Evolutionary conservation across 2,797 vertebrate genomes (phyloP), one percentile per base, ranked within the genome.

Genomic region (Parauchenoglanis punctatus): DNA sequence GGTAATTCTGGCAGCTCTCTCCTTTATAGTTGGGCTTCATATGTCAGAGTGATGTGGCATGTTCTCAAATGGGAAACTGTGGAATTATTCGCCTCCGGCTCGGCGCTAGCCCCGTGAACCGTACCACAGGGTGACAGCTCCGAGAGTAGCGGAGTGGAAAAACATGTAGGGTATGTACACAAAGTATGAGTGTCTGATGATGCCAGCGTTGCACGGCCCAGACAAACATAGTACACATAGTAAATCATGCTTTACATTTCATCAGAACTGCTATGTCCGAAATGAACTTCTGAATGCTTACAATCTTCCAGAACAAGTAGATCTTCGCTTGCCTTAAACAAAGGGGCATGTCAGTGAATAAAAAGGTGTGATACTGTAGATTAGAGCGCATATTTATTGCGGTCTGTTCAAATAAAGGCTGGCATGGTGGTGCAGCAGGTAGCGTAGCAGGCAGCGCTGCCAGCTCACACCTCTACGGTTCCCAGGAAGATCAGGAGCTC

Each of bases 11-110:
- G 78, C 87, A 89, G 91, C 6, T 87, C 61, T 23, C 75, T 89
- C 87, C 82, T 72, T 76, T 91, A 90, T 87, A 91, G 88, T 83
- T 73, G 59, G 75, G 85, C 58, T 40, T 88, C 87, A 90, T 91
- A 87, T 90, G 87, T 93, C 91, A 93, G 85, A 86, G 84, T 81
- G 88, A 92, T 85, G 77, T 73, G 40, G 49, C 86, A 59, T 18
- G 81, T 84, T 88, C 83, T 77, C 68, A 44, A 85, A 75, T 28
- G 59, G 20, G 54, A 67, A 85, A 86, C 86, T 85, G 67, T 84
- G 81, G 85, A 85, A 84, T 90, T 88, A 85, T 88, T 88, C 80
- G 61, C 77, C 83, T 81, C 67, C 65, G 87, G 86, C 83, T 88
- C 84, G 49, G 68, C 80, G 46, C 25, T 83, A 83, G 87, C 86